These are phyloP conservation scores for Apeltes quadracus DNA, from an alignment of 2,113 vertebrate species.

Conservation along the genomic window DNA sequence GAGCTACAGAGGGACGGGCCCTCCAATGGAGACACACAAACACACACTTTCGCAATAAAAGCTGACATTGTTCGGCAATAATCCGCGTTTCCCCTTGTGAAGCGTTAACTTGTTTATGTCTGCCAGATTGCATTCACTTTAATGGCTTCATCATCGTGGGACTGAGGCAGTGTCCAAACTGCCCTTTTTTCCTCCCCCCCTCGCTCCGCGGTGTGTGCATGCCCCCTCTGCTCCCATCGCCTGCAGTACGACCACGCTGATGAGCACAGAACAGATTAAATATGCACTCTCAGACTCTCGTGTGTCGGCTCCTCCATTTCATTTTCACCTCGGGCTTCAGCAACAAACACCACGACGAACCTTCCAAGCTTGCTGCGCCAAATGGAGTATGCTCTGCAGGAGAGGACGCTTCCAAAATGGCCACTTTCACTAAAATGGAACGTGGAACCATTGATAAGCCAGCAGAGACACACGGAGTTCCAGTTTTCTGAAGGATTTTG, in stretches of 20 bases:
- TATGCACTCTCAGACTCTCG: conserved; percentile 62
- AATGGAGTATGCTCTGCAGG: conserved; percentile 47
- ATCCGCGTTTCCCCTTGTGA: conserved; percentile 69
- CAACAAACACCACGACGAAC: conserved; percentile 56
- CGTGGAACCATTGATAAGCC: conserved; percentile 65
- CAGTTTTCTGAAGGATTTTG: conserved; percentile 34
- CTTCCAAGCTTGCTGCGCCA: conserved; percentile 62
- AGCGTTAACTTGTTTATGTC: conserved; percentile 73
- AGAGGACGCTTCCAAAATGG: conserved; percentile 53
- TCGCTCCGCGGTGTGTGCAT: neutral
- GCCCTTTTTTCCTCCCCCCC: conserved; percentile 21
- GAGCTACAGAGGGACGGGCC: conserved; percentile 35
- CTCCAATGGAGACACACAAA: conserved; percentile 21
- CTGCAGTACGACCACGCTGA: conserved; percentile 60
- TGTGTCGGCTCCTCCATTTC: conserved; percentile 63
- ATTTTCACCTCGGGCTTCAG: conserved; percentile 57
- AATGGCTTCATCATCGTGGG: conserved; percentile 72
- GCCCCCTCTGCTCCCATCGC: conserved; percentile 23
- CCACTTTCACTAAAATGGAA: conserved; percentile 59
- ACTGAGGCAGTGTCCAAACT: conserved; percentile 61
- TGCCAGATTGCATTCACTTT: conserved; percentile 77
- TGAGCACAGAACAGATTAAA: conserved; percentile 72
- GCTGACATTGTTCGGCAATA: conserved; percentile 68
- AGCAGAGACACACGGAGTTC: conserved; percentile 32
- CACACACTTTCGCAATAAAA: conserved; percentile 27